Conservation (phyloP, 2,888 invertebrate species). For the Choreutis nemorana region DNA sequence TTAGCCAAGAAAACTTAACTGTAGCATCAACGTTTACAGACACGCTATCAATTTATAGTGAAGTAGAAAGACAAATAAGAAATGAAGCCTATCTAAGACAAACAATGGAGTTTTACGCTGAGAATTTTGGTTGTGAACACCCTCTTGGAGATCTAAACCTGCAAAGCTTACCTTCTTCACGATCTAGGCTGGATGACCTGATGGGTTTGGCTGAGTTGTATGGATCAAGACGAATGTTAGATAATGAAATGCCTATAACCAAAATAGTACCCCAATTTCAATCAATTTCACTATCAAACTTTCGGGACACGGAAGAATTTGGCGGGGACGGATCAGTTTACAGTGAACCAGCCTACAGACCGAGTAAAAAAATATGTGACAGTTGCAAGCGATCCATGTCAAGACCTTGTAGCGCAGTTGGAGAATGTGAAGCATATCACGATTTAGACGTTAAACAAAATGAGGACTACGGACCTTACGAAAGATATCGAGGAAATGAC, state of each 20-base stretch:
- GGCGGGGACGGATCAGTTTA: constrained; percentile 83
- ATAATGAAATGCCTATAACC: constrained; percentile 68
- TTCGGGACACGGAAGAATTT: constrained; percentile 72
- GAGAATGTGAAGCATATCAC: constrained; percentile 69
- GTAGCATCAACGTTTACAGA: constrained; percentile 91
- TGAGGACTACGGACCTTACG: constrained; percentile 66
- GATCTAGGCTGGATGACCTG: constrained; percentile 79
- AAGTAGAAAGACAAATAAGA: constrained; percentile 72
- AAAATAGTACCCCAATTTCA: constrained; percentile 72
- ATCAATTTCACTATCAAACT: constrained; percentile 74
- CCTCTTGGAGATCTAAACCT: constrained; percentile 44
- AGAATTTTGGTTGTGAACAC: constrained; percentile 49
- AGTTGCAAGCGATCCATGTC: constrained; percentile 77
- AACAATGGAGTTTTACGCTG: constrained; percentile 62
- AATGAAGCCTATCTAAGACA: constrained; percentile 67
- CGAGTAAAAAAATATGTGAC: constrained; percentile 78
- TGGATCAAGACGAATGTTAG: constrained; percentile 79
- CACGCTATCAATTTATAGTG: constrained; percentile 71
- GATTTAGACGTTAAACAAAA: constrained; percentile 62
- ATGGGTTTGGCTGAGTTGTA: constrained; percentile 84
- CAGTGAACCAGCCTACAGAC: constrained; percentile 83
- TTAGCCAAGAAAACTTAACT: constrained; percentile 91
- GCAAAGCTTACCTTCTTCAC: constrained; percentile 49
- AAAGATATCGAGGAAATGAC: constrained; percentile 68
- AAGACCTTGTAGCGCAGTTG: constrained; percentile 72